Percentiles rank a stretch among this genome's conserved stretches.
phyloP scores from a whole-genome alignment of 2,113 vertebrate genomes.

The Ammodytes dubius region DNA sequence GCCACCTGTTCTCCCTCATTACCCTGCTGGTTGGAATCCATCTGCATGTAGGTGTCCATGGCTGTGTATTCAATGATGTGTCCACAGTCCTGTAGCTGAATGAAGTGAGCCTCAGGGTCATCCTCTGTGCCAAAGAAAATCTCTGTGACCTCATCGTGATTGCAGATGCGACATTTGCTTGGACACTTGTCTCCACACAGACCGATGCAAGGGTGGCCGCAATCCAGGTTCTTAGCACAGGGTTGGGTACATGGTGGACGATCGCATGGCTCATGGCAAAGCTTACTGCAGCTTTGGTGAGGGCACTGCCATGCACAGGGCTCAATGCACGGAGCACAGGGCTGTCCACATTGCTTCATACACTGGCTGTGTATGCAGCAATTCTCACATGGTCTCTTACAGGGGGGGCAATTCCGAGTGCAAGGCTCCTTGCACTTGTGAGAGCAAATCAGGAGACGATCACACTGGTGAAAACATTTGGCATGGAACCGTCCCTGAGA shows the following conservation, averaged over 20 bases:
- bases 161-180: conserved; percentile 89
- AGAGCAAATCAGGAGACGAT: conserved; percentile 89
- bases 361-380: conserved; percentile 92
- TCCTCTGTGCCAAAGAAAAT: conserved; percentile 95
- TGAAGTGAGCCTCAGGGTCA: conserved; percentile 88
- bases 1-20: conserved; percentile 58
- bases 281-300: conserved; percentile 89
- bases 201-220: conserved; percentile 91
- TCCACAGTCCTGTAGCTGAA: conserved; percentile 91
- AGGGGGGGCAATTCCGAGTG: conserved; percentile 88
- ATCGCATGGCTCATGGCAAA: conserved; percentile 92
- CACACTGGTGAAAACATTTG: conserved; percentile 83
- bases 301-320: conserved; percentile 91
- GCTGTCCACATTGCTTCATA: conserved; percentile 87
- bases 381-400: conserved; percentile 87
- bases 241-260: conserved; percentile 88
- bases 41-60: conserved; percentile 90
- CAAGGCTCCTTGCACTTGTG: conserved; percentile 91
- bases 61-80: conserved; percentile 89
- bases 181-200: conserved; percentile 94
- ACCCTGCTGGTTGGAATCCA: conserved; percentile 70
- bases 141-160: conserved; percentile 88
- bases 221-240: conserved; percentile 84
- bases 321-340: conserved; percentile 89
- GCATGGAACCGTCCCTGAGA: conserved; percentile 89